phyloP scores from a whole-genome alignment of 2,113 vertebrate species.

The Gnathonemus echidnorhynchus region DNA sequence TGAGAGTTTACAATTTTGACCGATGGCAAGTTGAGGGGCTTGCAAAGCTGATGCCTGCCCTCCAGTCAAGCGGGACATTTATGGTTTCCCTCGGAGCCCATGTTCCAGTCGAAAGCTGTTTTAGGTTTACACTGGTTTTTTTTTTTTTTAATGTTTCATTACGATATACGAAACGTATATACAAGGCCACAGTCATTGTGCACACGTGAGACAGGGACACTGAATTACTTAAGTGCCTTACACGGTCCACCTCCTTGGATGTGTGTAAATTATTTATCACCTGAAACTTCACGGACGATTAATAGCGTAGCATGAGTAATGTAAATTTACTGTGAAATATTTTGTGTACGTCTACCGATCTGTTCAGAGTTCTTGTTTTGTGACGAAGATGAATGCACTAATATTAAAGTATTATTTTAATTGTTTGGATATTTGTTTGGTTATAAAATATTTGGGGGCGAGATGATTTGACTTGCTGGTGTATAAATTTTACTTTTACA shows the following conservation, averaged over 20 bases:
- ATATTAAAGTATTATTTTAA: slow-evolving; percentile 19
- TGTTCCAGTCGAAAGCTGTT: not conserved
- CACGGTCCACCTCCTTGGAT: not conserved
- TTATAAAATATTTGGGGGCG: not conserved
- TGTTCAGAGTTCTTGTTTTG: not conserved
- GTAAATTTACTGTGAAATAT: slow-evolving; percentile 9
- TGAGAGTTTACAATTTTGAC: not conserved
- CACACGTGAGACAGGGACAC: not conserved
- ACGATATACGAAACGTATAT: not conserved
- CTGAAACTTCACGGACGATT: not conserved
- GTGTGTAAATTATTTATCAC: not conserved
- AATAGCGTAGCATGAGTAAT: not conserved
- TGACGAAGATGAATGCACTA: slow-evolving; percentile 15
- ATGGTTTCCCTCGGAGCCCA: not conserved
- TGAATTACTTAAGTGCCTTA: not conserved
- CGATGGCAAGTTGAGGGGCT: not conserved
- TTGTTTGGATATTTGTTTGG: slow-evolving; percentile 3
- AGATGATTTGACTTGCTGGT: not conserved
- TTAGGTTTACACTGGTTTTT: not conserved
- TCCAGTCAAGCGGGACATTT: not conserved
- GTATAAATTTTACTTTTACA: not conserved
- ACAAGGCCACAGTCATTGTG: not conserved
- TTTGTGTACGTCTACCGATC: not conserved
- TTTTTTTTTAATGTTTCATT: not conserved
- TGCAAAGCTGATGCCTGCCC: not conserved